phyloP scores from a whole-genome alignment of 2,888 invertebrate species.

The Aporophyla lueneburgensis region DNA sequence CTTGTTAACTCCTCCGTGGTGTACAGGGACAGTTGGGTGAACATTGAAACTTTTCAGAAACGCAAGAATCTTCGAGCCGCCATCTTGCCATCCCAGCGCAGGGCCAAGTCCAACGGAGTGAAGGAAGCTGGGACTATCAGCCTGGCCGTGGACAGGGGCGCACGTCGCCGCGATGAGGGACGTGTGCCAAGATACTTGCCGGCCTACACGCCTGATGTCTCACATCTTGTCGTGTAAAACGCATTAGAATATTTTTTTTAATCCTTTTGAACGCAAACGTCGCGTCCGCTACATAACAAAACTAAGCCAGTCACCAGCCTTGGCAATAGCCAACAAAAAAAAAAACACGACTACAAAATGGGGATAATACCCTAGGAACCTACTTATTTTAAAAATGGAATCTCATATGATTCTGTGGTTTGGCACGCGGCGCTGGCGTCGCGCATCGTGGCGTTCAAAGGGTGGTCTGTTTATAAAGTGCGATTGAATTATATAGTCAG shows the following conservation, averaged over 20 bases:
- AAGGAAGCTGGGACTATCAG: slow-evolving; percentile 95
- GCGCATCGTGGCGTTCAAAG: slow-evolving; percentile 25
- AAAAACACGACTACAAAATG: background rate
- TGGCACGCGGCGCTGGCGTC: background rate
- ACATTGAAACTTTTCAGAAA: slow-evolving; percentile 92
- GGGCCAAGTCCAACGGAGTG: slow-evolving; percentile 95
- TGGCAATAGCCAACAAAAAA: background rate
- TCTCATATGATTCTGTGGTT: background rate
- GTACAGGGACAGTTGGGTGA: slow-evolving; percentile 35
- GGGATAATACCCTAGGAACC: background rate
- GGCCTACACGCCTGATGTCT: slow-evolving; percentile 95
- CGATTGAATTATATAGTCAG: slow-evolving; percentile 10
- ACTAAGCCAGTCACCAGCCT: background rate
- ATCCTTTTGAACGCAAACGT: slow-evolving; percentile 27
- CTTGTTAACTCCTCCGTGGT: slow-evolving; percentile 42
- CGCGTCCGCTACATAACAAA: background rate
- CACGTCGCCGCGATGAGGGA: slow-evolving; percentile 92
- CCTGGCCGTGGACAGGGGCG: slow-evolving; percentile 93
- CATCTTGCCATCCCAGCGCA: slow-evolving; percentile 94
- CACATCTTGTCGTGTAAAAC: slow-evolving; percentile 93
- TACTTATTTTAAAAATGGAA: background rate
- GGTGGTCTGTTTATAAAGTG: slow-evolving; percentile 18
- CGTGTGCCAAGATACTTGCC: slow-evolving; percentile 93
- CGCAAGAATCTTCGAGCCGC: slow-evolving; percentile 96
- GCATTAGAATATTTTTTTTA: background rate